phyloP scores from a whole-genome alignment of 2,113 vertebrate genomes.

The Heterocephalus glaber region DNA sequence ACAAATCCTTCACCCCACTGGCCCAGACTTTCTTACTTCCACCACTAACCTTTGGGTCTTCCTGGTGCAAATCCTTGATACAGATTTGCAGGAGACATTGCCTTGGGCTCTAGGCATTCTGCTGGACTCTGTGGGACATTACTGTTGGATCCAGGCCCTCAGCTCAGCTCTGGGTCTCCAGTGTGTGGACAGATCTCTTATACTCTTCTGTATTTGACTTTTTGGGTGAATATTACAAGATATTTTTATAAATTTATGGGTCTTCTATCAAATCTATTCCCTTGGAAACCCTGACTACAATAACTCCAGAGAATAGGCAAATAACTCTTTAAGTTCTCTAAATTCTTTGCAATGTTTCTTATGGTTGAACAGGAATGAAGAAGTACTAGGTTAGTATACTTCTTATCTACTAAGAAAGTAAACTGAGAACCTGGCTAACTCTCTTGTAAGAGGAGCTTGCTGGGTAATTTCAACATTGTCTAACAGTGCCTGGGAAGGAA shows the following conservation, averaged over 20 bases:
- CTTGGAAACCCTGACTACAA: background rate
- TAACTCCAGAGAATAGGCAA: background rate
- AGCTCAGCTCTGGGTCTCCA: background rate
- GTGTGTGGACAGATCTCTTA: background rate
- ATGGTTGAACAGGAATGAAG: background rate
- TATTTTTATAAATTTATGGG: background rate
- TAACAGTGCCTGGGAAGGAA: constrained; percentile 42
- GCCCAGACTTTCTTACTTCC: background rate
- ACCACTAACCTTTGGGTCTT: background rate
- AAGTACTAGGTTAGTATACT: background rate
- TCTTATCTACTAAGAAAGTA: background rate
- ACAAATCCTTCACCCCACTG: background rate
- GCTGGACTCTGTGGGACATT: background rate
- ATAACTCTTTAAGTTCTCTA: background rate
- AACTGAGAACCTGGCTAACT: background rate
- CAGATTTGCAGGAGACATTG: background rate
- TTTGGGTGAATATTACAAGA: background rate
- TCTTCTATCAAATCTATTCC: background rate
- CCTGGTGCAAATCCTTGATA: background rate
- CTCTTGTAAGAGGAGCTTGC: background rate
- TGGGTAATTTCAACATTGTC: background rate
- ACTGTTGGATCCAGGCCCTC: background rate
- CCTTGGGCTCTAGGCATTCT: background rate
- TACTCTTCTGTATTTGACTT: background rate
- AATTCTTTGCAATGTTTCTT: background rate